Base-by-base conservation (phyloP, 2,888 invertebrate species). In the Idaea biselata region DNA sequence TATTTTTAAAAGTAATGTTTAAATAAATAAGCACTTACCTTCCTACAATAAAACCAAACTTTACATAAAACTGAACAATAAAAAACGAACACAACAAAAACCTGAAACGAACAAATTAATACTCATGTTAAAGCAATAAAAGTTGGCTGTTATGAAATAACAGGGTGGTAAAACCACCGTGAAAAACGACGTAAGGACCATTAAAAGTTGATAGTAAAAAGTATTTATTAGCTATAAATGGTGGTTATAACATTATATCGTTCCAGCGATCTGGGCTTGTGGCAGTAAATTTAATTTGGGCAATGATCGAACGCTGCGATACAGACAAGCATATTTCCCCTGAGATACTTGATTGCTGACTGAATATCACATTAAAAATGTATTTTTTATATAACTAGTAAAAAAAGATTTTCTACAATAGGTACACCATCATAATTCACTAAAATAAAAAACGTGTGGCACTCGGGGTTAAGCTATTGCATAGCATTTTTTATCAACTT, bases 221-320 rank as follows among this genome's bases (percentile, higher is more conserved):
- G 85, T 86, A 87, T 88, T 88, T 88, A 88, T 86, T 79, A 84
- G 75, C 83, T 81, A 86, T 87, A 87, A 87, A 85, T 83, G 81
- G 79, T 72, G 80, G 79, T 75, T 79, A 75, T 80, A 85, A 84
- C 86, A 84, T 81, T 80, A 82, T 80, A 73, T 76, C 76, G 82
- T 84, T 85, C 83, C 81, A 74, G 1, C 11, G 44, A 44, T 44
- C 44, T 44, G 73, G 80, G 78, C 78, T 78, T 79, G 80, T 64
- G 79, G 83, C 78, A 81, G 77, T 87, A 87, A 87, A 87, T 87
- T 87, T 83, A 87, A 87, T 86, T 87, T 86, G 84, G 81, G 76
- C 82, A 80, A 78, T 81, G 80, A 80, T 79, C 77, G 79, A 74
- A 68, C 74, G 66, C 62, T 55, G 63, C 73, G 72, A 73, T 77